These are phyloP conservation scores for Myotis pilosus DNA, from an alignment of 2,797 vertebrate species.

Conservation along the genomic window DNA sequence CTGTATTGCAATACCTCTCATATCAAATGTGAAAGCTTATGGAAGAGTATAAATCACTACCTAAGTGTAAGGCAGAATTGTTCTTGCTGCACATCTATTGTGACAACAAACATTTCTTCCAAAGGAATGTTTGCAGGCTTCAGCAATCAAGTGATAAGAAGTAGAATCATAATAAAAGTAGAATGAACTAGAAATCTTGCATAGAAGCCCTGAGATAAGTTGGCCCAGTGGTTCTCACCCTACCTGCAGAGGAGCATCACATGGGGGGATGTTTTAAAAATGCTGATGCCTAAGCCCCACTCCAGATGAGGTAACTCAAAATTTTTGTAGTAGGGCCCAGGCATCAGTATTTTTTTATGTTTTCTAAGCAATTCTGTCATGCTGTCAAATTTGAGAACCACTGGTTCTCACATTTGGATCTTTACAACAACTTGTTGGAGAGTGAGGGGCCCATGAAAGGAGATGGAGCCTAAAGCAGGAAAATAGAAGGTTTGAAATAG, in stretches of 20 bases:
- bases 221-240: neutral
- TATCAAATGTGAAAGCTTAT: neutral
- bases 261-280: neutral
- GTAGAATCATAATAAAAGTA: neutral
- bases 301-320: neutral
- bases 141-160: neutral
- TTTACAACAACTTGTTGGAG: neutral
- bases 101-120: slow-evolving; percentile 1
- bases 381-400: neutral
- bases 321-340: neutral
- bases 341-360: neutral
- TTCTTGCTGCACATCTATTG: neutral
- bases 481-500: neutral
- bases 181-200: neutral
- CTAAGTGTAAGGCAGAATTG: neutral
- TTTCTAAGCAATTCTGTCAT: neutral
- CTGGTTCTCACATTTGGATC: neutral
- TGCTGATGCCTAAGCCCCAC: neutral
- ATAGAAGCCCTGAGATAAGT: neutral
- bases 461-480: neutral
- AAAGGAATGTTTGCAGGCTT: neutral
- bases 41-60: neutral
- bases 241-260: neutral
- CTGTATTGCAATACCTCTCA: neutral
- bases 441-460: neutral